Conservation (phyloP, 2,888 invertebrate species). For the Melanargia galathea region DNA sequence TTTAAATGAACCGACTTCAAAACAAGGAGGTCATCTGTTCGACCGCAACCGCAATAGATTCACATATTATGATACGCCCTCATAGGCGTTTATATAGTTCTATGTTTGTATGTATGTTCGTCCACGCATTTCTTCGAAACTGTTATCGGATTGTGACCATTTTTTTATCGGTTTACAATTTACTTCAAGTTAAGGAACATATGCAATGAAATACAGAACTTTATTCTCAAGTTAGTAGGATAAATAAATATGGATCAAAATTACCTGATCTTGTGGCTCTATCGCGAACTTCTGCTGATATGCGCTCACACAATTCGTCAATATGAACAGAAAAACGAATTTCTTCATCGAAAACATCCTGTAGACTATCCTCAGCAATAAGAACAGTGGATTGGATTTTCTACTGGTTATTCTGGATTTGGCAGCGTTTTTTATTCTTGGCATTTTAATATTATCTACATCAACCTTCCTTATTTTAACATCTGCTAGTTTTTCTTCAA, state of each 20-base stretch:
- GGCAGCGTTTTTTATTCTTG: constrained; percentile 49
- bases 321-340: constrained; percentile 53
- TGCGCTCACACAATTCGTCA: constrained; percentile 56
- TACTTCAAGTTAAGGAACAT: too few species aligned
- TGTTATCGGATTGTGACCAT: too few species aligned
- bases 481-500: not conserved
- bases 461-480: not conserved
- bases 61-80: too few species aligned
- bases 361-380: constrained; percentile 65
- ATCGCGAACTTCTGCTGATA: constrained; percentile 74
- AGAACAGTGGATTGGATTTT: constrained; percentile 67
- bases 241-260: constrained; percentile 31
- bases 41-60: too few species aligned
- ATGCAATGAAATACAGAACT: too few species aligned
- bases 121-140: too few species aligned
- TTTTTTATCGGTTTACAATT: too few species aligned
- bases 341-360: constrained; percentile 47
- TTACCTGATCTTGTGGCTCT: constrained; percentile 77
- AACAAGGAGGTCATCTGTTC: too few species aligned
- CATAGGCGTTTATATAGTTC: too few species aligned
- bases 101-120: too few species aligned
- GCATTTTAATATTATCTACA: constrained; percentile 17
- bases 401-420: constrained; percentile 64
- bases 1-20: too few species aligned
- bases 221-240: too few species aligned